Conservation (phyloP, 2,797 vertebrate genomes). For the Chiloscyllium punctatum region DNA sequence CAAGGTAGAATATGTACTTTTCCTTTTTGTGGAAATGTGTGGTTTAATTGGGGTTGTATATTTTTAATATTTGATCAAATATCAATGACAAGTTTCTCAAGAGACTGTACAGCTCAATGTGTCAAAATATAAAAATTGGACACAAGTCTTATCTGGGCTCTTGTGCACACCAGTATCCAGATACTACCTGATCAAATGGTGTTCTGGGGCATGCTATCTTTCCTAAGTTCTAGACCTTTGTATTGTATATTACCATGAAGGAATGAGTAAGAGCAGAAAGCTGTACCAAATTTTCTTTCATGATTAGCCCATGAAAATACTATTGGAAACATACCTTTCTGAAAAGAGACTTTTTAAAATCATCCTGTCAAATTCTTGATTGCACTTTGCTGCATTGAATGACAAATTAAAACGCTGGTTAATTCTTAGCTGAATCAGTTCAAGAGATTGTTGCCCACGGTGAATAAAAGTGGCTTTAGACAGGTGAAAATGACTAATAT, state of each 20-base stretch:
- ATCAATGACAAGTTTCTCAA: not conserved
- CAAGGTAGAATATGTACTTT: no score
- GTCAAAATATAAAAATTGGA: not conserved
- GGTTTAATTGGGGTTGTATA: no score
- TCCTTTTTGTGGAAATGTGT: not conserved
- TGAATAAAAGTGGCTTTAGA: not conserved
- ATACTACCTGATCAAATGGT: no score
- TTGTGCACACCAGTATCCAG: not conserved
- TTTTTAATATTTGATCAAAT: not conserved
- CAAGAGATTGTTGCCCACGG: not conserved
- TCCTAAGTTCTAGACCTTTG: not conserved
- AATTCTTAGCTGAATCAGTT: slow-evolving; percentile 20
- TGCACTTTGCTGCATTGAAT: not conserved
- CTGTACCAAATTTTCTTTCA: not conserved
- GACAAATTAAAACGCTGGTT: not conserved
- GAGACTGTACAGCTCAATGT: not conserved
- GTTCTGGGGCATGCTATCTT: not conserved
- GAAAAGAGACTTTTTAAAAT: not conserved
- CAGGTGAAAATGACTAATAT: not conserved
- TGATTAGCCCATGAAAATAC: not conserved
- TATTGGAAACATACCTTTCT: not conserved
- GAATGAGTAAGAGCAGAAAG: not conserved
- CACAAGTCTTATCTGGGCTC: not conserved
- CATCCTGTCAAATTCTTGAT: not conserved
- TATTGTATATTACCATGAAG: not conserved